These are phyloP conservation scores for Diglossa cyanea DNA, from an alignment of 2,797 vertebrate species.

Conservation along the genomic window DNA sequence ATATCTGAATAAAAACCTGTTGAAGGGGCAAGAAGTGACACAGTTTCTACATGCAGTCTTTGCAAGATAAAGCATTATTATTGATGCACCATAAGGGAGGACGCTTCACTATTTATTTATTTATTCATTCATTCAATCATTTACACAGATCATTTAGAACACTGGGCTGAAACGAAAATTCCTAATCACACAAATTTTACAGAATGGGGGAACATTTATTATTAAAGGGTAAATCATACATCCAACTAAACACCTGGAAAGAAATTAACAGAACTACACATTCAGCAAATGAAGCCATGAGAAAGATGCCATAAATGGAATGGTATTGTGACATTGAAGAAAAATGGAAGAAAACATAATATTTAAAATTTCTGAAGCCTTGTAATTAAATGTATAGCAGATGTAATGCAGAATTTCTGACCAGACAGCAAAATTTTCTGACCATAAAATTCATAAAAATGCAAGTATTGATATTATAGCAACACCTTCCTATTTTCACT, in stretches of 20 bases:
- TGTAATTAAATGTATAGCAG: neutral
- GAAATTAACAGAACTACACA: neutral
- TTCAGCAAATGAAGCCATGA: neutral
- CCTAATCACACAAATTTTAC: neutral
- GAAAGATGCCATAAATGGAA: neutral
- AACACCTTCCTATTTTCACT: neutral
- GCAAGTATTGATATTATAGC: neutral
- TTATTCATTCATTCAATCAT: conserved; percentile 39
- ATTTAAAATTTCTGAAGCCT: neutral
- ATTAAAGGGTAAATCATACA: conserved; percentile 9
- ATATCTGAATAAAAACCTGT: conserved; percentile 30
- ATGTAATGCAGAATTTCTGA: neutral
- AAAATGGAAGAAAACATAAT: neutral
- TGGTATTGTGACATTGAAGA: neutral
- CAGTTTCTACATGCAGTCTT: conserved; percentile 51
- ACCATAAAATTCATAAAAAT: neutral
- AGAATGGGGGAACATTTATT: conserved; percentile 7
- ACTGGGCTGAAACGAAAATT: conserved; percentile 13
- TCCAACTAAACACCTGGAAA: neutral
- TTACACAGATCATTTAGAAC: conserved; percentile 30
- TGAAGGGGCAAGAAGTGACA: conserved; percentile 27
- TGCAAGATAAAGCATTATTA: conserved; percentile 21
- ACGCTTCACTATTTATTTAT: neutral
- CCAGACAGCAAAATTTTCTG: neutral
- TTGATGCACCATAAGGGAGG: neutral